Percentiles rank a stretch among this genome's conserved stretches.
phyloP scores from a whole-genome alignment of 2,113 vertebrate species.

The Proterorhinus semilunaris region DNA sequence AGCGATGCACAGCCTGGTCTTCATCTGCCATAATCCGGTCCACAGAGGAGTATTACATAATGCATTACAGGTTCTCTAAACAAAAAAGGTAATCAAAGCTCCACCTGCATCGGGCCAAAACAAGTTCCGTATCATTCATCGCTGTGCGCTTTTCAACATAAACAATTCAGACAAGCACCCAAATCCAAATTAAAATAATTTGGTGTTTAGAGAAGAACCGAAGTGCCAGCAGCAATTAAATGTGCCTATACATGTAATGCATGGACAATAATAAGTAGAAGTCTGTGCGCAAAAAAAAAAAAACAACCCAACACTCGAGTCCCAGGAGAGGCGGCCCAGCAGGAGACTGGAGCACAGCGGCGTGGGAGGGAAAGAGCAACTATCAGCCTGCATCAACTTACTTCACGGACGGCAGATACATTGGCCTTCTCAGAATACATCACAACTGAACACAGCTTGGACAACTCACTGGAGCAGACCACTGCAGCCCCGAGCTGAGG shows the following conservation, averaged over 20 bases:
- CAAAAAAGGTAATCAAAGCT: not conserved
- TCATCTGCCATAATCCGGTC: not conserved
- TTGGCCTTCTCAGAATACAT: constrained; percentile 10
- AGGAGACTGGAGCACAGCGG: constrained; percentile 32
- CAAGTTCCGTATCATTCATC: not conserved
- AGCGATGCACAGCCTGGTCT: not conserved
- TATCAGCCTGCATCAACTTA: constrained; percentile 50
- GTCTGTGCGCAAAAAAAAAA: constrained; percentile 27
- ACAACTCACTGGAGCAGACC: constrained; percentile 11
- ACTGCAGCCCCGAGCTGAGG: constrained; percentile 11
- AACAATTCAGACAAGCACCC: not conserved
- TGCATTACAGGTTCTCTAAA: not conserved
- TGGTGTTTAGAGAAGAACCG: not conserved
- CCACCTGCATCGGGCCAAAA: not conserved
- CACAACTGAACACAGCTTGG: constrained; percentile 1
- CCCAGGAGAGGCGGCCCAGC: constrained; percentile 12
- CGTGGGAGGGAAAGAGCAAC: constrained; percentile 47
- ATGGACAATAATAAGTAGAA: constrained; percentile 25
- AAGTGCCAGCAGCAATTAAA: not conserved
- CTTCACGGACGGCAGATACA: constrained; percentile 10
- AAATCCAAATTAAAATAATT: not conserved
- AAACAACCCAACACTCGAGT: constrained; percentile 22
- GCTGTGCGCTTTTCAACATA: not conserved
- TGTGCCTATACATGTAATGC: constrained; percentile 6
- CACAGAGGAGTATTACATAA: not conserved